phyloP scores from a whole-genome alignment of 2,797 vertebrate genomes.

The Gymnoscopelus braueri region DNA sequence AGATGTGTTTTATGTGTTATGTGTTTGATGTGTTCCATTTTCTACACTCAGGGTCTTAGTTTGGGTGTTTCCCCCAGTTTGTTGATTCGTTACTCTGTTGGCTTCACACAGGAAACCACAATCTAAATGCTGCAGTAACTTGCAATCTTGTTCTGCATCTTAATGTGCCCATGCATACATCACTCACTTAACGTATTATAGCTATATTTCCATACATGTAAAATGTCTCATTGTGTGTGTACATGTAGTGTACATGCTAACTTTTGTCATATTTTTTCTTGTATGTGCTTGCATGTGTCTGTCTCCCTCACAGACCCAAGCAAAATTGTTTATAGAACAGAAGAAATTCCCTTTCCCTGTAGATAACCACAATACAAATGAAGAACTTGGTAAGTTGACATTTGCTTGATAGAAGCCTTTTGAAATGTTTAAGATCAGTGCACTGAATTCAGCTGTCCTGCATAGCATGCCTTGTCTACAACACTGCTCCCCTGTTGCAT shows the following conservation, averaged over 20 bases:
- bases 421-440: neutral
- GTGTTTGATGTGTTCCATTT: neutral
- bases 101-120: neutral
- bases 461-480: neutral
- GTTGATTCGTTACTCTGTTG: neutral
- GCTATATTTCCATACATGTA: no score
- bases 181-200: neutral
- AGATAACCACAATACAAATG: slow-evolving; percentile 90
- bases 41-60: neutral
- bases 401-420: neutral
- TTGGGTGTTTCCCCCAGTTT: neutral
- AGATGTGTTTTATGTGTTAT: neutral
- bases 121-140: no score
- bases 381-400: slow-evolving; percentile 89
- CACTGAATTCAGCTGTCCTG: neutral
- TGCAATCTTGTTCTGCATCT: neutral
- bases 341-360: slow-evolving; percentile 95
- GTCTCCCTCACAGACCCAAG: slow-evolving; percentile 87
- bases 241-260: no score
- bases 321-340: slow-evolving; percentile 92
- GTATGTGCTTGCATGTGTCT: neutral
- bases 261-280: no score
- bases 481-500: neutral
- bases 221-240: no score
- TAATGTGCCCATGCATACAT: neutral